Percentiles rank a stretch among this genome's conserved stretches.
Evolutionary conservation across 1,140 invertebrate species (phyloP).

Genomic region (Bombus confusus): DNA sequence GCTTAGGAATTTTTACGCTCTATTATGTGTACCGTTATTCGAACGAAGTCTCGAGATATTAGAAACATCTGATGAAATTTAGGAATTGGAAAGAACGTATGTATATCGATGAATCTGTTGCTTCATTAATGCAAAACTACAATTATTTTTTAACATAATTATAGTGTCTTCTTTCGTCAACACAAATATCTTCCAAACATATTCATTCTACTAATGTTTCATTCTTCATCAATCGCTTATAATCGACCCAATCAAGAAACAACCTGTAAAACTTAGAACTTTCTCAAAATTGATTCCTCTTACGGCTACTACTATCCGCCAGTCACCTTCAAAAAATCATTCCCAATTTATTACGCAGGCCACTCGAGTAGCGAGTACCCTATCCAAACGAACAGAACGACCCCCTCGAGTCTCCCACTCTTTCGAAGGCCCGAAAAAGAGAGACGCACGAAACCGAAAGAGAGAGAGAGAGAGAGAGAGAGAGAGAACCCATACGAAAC

Average conservation of each 20-base stretch:
- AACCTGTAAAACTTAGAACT: background rate
- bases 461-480: background rate
- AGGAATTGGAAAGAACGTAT: too few species aligned
- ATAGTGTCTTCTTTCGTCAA: background rate
- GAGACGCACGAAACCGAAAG: background rate
- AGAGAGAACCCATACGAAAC: constrained; percentile 7
- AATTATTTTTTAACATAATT: background rate
- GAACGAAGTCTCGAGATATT: too few species aligned
- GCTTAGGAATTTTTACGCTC: too few species aligned
- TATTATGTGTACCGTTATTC: too few species aligned
- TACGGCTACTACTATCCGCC: background rate
- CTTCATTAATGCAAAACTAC: background rate
- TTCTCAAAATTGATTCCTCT: background rate
- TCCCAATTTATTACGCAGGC: background rate
- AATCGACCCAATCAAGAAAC: background rate
- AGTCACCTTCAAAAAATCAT: background rate
- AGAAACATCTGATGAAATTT: too few species aligned
- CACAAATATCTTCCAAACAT: background rate
- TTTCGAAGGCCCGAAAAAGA: background rate
- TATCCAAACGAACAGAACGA: constrained; percentile 2
- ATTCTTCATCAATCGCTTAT: background rate
- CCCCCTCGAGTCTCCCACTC: background rate
- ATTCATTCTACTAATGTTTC: too few species aligned
- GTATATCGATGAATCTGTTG: background rate
- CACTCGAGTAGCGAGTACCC: constrained; percentile 8